These are phyloP conservation scores for Pachymerium ferrugineum DNA, from an alignment of 2,888 invertebrate species.

Conservation along the genomic window DNA sequence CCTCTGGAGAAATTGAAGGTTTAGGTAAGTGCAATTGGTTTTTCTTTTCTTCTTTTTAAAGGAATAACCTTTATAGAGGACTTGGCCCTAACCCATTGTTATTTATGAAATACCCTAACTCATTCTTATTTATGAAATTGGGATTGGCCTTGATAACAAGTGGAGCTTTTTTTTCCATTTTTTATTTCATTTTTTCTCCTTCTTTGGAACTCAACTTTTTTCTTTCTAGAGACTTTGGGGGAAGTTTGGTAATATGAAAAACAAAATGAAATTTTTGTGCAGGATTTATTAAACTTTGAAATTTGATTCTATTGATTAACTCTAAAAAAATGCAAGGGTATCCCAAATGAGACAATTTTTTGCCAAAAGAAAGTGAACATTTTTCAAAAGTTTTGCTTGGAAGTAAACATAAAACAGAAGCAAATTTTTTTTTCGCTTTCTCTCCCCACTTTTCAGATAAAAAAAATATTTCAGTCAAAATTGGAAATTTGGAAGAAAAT, in stretches of 20 bases:
- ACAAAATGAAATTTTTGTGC: neutral
- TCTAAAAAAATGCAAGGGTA: neutral
- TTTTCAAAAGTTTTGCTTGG: no score
- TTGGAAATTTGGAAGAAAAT: neutral
- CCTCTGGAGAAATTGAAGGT: slow-evolving; percentile 2
- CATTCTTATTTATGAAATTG: slow-evolving; percentile 1
- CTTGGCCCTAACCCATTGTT: slow-evolving; percentile 2
- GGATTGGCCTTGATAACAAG: neutral
- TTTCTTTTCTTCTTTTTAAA: neutral
- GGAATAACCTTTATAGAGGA: neutral
- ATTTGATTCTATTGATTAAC: slow-evolving; percentile 1
- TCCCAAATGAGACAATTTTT: no score
- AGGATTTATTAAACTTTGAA: neutral
- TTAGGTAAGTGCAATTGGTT: slow-evolving; percentile 1
- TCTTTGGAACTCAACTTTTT: neutral
- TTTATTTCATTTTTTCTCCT: neutral
- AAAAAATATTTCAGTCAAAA: neutral
- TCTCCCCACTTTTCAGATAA: neutral
- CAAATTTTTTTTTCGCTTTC: neutral
- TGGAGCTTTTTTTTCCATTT: neutral
- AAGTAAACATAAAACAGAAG: no score
- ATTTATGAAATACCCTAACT: slow-evolving; percentile 3
- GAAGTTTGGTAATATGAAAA: neutral
- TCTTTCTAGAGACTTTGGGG: neutral
- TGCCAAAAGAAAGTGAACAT: no score